These are phyloP conservation scores for Vicugna pacos DNA, from an alignment of 2,113 vertebrate species.

Conservation along the genomic window DNA sequence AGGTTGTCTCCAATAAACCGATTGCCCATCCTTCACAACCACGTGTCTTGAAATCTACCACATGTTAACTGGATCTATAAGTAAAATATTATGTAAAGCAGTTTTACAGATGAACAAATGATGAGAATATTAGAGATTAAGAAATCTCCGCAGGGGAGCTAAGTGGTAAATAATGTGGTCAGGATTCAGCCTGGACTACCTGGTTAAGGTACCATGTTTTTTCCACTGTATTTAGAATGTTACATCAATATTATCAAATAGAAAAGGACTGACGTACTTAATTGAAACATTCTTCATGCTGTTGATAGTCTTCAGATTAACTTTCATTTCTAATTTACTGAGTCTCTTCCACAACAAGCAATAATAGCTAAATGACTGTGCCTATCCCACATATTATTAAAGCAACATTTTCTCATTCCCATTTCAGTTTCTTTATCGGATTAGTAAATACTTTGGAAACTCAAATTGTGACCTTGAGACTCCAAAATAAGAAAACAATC, in stretches of 20 bases:
- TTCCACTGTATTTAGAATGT: background rate
- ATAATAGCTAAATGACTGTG: background rate
- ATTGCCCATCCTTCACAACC: background rate
- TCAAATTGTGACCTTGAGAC: background rate
- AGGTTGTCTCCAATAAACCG: background rate
- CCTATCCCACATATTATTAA: background rate
- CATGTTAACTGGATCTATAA: background rate
- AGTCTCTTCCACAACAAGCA: background rate
- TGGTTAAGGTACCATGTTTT: background rate
- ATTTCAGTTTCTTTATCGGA: background rate
- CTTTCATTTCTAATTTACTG: constrained; percentile 12
- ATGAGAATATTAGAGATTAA: background rate
- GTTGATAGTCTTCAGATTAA: background rate
- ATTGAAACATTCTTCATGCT: background rate
- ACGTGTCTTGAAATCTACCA: constrained; percentile 23
- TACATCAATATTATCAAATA: background rate
- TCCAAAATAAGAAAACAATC: background rate
- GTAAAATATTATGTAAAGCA: background rate
- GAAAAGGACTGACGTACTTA: background rate
- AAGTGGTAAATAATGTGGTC: background rate
- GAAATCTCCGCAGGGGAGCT: background rate
- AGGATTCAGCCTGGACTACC: background rate
- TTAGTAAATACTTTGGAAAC: constrained; percentile 30
- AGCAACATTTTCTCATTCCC: background rate
- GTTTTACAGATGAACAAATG: background rate